Evolutionary conservation across 2,888 invertebrate genomes (phyloP).

Genomic region (Latrodectus hesperus): DNA sequence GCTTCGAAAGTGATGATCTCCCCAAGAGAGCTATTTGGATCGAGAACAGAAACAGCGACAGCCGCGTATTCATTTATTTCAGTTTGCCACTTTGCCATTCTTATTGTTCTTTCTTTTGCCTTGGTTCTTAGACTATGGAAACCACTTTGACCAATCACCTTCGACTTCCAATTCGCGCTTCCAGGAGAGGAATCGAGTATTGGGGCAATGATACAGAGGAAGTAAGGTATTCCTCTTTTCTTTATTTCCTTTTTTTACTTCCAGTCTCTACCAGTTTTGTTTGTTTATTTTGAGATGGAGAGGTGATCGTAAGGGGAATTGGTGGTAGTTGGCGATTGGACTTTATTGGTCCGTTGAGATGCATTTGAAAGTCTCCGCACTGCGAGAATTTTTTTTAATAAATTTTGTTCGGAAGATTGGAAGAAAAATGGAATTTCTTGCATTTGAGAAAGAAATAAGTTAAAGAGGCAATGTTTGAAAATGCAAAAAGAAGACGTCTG

Average conservation of each 20-base stretch:
- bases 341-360: too few species aligned
- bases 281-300: too few species aligned
- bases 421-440: too few species aligned
- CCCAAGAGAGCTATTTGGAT: constrained; percentile 28
- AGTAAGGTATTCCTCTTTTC: background rate
- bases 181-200: background rate
- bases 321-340: too few species aligned
- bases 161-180: background rate
- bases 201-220: background rate
- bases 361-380: too few species aligned
- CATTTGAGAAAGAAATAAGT: too few species aligned
- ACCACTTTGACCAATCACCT: constrained; percentile 14
- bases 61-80: constrained; percentile 36
- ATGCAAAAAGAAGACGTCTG: too few species aligned
- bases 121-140: constrained; percentile 16
- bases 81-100: constrained; percentile 18
- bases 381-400: too few species aligned
- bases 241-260: background rate
- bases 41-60: background rate
- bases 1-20: constrained; percentile 20
- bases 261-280: too few species aligned
- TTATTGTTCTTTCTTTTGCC: constrained; percentile 13
- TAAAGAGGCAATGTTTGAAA: too few species aligned
- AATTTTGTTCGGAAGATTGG: too few species aligned
- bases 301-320: too few species aligned